Evolutionary conservation across 2,797 vertebrate genomes (phyloP).

Genomic region (Muraenolepis orangiensis): DNA sequence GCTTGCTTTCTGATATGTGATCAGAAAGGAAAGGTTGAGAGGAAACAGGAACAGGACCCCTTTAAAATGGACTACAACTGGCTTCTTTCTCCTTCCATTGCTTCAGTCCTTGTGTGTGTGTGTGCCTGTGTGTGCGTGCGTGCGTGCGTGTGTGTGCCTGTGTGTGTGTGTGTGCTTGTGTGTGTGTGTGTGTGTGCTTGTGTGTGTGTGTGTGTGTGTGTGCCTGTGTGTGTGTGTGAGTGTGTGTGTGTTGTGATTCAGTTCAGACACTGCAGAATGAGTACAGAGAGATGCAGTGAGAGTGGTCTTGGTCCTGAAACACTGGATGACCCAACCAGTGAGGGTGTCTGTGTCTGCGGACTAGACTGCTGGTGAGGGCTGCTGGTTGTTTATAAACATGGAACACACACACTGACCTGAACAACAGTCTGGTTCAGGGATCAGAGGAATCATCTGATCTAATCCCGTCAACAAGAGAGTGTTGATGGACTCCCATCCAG

Average conservation of each 20-base stretch:
- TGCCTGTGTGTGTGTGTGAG: neutral
- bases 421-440: slow-evolving; percentile 56
- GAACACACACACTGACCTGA: neutral
- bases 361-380: slow-evolving; percentile 49
- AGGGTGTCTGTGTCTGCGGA: slow-evolving; percentile 62
- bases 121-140: neutral
- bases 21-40: neutral
- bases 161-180: neutral
- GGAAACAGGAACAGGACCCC: slow-evolving; percentile 27
- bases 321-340: slow-evolving; percentile 62
- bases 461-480: slow-evolving; percentile 49
- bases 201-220: slow-evolving; percentile 2
- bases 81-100: neutral
- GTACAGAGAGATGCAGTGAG: slow-evolving; percentile 55
- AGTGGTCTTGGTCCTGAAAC: slow-evolving; percentile 58
- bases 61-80: too few relatives aligned
- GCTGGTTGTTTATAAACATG: too few relatives aligned
- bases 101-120: slow-evolving; percentile 1
- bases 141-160: slow-evolving; percentile 5
- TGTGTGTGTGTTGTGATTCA: neutral
- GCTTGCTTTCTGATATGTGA: neutral
- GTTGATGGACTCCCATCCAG: slow-evolving; percentile 36
- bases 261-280: too few relatives aligned
- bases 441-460: slow-evolving; percentile 60
- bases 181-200: neutral